Base-by-base conservation (phyloP, 2,888 invertebrate species). In the Lamellibrachia satsuma region DNA sequence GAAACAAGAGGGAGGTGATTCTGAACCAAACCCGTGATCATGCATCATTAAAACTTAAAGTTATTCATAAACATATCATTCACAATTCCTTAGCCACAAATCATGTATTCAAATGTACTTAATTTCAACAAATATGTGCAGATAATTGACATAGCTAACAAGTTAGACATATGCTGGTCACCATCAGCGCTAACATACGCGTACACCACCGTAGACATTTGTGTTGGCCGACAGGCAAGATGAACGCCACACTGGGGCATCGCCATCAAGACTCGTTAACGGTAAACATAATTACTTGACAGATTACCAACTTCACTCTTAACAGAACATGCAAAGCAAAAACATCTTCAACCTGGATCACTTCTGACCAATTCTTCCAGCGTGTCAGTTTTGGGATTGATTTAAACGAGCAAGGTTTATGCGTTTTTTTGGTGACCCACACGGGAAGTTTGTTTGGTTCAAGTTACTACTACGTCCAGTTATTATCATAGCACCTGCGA, bases 41-140 rank as follows among this genome's bases (percentile, higher is more conserved):
- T 75, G 75, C 75, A 75, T 75, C 75, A 75, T 75, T 75, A 75
- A 75, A 75, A 75, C 75, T 75, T 75, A 75, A 75, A 75, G 22
- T 11, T 75, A 75, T 75, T n/a, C 75, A 75, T 75, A 75, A 75
- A 75, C 75, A 75, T 75, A 75, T 75, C 75, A 75, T 75, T 75
- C 75, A 75, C 75, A 75, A 22, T 75, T 75, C 75, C 75, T 75
- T 75, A 75, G 75, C 75, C 75, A 15, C 22, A 75, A 75, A 75
- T 75, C 75, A 75, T 75, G 75, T 75, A 75, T 75, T 75, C 75
- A 75, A 75, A 75, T 75, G 75, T 75, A 75, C 75, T 75, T 75
- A 75, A 75, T 75, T 75, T 75, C 75, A 75, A 75, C 75, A 75
- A 75, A 75, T 75, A 75, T 75, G 22, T 60, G 60, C 60, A 60